These are phyloP conservation scores for Therioaphis trifolii DNA, from an alignment of 2,888 invertebrate genomes.

Conservation along the genomic window DNA sequence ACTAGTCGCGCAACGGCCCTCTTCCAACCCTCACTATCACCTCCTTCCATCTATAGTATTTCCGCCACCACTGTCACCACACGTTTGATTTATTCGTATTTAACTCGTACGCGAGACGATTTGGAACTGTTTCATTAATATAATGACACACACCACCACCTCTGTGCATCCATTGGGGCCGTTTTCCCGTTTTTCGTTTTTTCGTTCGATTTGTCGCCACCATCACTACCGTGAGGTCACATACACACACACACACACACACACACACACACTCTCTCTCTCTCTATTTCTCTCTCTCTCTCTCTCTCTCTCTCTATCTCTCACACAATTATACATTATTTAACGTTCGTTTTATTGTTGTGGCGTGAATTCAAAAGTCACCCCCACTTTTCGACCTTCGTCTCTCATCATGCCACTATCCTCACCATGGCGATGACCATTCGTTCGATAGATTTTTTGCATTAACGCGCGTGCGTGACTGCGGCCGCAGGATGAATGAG, in stretches of 20 bases:
- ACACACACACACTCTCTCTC: no score
- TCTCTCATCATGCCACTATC: no score
- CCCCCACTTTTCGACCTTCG: background rate
- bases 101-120: conserved; percentile 13
- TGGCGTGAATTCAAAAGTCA: conserved; percentile 26
- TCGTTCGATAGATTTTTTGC: background rate
- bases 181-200: conserved; percentile 40
- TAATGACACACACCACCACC: conserved; percentile 24
- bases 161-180: background rate
- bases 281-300: no score
- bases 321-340: conserved; percentile 40
- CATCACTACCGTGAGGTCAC: background rate
- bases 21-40: background rate
- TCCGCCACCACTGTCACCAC: background rate
- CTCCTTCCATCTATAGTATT: no score
- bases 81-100: conserved; percentile 12
- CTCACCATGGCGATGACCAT: background rate
- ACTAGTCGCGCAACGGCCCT: background rate
- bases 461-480: background rate
- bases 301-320: no score
- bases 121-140: conserved; percentile 50
- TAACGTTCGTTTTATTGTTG: conserved; percentile 40
- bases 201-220: conserved; percentile 1
- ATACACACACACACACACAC: no score
- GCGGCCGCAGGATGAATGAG: no score